Percentiles rank a stretch among this genome's conserved stretches.
These are phyloP conservation scores for Cenopis cana DNA, from an alignment of 2,888 invertebrate species.

Conservation along the genomic window DNA sequence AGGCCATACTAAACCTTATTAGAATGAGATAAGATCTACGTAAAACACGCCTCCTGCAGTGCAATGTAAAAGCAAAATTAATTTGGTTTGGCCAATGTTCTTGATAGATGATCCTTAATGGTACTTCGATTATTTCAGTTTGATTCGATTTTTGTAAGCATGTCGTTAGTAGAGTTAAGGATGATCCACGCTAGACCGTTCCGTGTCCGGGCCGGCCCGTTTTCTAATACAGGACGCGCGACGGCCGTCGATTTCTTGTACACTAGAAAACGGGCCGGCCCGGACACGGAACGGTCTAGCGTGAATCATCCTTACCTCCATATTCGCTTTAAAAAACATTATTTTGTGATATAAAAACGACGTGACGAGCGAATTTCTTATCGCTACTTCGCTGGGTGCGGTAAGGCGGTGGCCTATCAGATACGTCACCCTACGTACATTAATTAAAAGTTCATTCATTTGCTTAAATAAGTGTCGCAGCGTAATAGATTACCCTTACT, in stretches of 20 bases:
- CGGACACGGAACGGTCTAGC: too few species aligned
- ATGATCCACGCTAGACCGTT: too few species aligned
- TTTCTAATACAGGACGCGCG: too few species aligned
- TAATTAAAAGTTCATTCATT: conserved; percentile 40
- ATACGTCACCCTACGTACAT: conserved; percentile 30
- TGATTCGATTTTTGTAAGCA: conserved; percentile 16
- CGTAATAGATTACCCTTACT: background rate
- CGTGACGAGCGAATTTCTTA: conserved; percentile 34
- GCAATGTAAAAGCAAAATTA: conserved; percentile 37
- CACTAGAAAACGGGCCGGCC: too few species aligned
- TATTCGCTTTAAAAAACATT: background rate
- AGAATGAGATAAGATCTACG: conserved; percentile 17
- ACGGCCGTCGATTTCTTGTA: too few species aligned
- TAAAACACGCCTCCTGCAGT: background rate
- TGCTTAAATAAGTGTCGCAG: conserved; percentile 14
- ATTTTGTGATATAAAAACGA: background rate
- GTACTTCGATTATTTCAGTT: conserved; percentile 24
- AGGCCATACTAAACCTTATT: conserved; percentile 25
- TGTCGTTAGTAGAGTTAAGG: background rate
- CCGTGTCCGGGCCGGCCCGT: too few species aligned
- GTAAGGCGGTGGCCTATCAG: conserved; percentile 16
- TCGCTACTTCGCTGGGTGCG: conserved; percentile 33
- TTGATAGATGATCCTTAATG: conserved; percentile 38
- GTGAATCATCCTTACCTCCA: too few species aligned
- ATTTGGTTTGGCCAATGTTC: conserved; percentile 33